Percentiles rank a stretch among this genome's conserved stretches.
Evolutionary conservation across 2,797 vertebrate genomes (phyloP).

Genomic region (Cichlasoma orientale): DNA sequence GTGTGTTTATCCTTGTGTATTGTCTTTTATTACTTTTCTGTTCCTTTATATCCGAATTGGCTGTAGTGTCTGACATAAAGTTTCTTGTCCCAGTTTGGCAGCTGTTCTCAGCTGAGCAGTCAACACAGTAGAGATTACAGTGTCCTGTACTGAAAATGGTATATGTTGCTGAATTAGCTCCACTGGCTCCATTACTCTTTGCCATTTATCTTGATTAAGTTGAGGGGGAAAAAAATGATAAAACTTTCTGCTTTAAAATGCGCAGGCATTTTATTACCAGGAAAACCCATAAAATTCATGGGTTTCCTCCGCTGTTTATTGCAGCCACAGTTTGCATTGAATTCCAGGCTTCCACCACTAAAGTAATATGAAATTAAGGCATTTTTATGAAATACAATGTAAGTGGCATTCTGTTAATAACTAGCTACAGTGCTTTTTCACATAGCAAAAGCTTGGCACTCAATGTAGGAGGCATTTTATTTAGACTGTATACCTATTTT

Average conservation of each 20-base stretch:
- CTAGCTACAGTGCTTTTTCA: constrained; percentile 2
- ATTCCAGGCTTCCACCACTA: constrained; percentile 21
- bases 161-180: neutral
- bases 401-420: constrained; percentile 22
- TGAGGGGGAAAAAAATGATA: neutral
- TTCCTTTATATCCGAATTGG: neutral
- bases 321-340: constrained; percentile 22
- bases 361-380: constrained; percentile 26
- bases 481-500: constrained; percentile 27
- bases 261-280: constrained; percentile 33
- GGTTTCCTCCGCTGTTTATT: constrained; percentile 16
- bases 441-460: constrained; percentile 3
- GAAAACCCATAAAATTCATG: constrained; percentile 14
- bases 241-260: constrained; percentile 17
- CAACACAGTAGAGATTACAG: constrained; percentile 2
- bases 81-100: constrained; percentile 10
- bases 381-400: constrained; percentile 42
- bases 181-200: constrained; percentile 13
- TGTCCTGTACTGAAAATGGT: neutral
- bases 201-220: constrained; percentile 35
- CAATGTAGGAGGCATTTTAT: constrained; percentile 27
- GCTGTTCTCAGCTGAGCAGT: constrained; percentile 15
- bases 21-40: neutral
- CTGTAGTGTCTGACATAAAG: neutral
- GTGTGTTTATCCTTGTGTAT: neutral